These are phyloP conservation scores for Marasmarcha lunaedactyla DNA, from an alignment of 2,888 invertebrate genomes.

Conservation along the genomic window DNA sequence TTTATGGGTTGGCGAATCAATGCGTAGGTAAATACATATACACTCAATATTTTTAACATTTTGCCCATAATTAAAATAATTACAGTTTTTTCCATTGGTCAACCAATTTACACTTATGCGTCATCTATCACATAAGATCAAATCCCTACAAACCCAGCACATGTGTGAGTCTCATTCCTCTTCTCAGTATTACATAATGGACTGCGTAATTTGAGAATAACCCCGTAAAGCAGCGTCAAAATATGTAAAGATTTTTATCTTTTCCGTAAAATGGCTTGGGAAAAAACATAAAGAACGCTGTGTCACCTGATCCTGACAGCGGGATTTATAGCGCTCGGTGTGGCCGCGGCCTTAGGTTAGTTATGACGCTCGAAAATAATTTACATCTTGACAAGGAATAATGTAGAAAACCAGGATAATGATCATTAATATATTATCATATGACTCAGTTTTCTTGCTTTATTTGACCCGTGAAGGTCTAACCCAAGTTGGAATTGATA, in stretches of 20 bases:
- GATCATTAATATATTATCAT: slow-evolving; percentile 23
- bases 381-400: slow-evolving; percentile 49
- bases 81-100: no score
- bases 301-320: slow-evolving; percentile 70
- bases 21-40: no score
- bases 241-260: slow-evolving; percentile 72
- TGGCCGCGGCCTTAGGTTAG: slow-evolving; percentile 66
- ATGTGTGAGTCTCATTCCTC: background rate
- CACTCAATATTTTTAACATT: no score
- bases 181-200: slow-evolving; percentile 58
- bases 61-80: no score
- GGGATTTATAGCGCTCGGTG: slow-evolving; percentile 58
- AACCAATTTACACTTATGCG: no score
- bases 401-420: slow-evolving; percentile 32
- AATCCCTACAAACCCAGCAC: background rate
- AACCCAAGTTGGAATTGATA: no score
- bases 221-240: slow-evolving; percentile 66
- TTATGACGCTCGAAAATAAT: slow-evolving; percentile 62
- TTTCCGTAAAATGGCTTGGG: slow-evolving; percentile 70
- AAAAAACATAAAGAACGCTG: slow-evolving; percentile 72
- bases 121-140: no score
- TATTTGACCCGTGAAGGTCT: slow-evolving; percentile 11
- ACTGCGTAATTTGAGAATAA: slow-evolving; percentile 67
- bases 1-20: no score
- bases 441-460: slow-evolving; percentile 32